Evolutionary conservation across 2,888 invertebrate genomes (phyloP).

Genomic region (Autographa pulchrina): DNA sequence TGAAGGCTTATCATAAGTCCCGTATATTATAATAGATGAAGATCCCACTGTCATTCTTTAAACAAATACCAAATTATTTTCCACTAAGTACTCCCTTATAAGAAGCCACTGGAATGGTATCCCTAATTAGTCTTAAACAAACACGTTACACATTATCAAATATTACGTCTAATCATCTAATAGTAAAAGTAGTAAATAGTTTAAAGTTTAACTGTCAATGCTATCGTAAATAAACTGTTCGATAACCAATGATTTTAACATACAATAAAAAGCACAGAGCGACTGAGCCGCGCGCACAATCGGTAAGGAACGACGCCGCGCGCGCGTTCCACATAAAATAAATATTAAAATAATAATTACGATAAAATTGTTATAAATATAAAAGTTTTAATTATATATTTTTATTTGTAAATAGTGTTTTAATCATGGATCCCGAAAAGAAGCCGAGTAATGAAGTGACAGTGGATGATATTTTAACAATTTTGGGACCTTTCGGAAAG

Average conservation of each 20-base stretch:
- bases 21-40: too few relatives aligned
- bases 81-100: too few relatives aligned
- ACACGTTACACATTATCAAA: conserved; percentile 9
- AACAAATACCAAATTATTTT: too few relatives aligned
- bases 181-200: conserved; percentile 36
- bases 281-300: conserved; percentile 71
- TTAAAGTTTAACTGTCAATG: conserved; percentile 34
- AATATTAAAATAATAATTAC: conserved; percentile 44
- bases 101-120: background rate
- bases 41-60: too few relatives aligned
- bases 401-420: conserved; percentile 35
- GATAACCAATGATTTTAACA: conserved; percentile 69
- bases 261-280: conserved; percentile 80
- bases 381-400: conserved; percentile 20
- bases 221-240: conserved; percentile 57
- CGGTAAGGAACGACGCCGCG: conserved; percentile 67
- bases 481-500: conserved; percentile 81
- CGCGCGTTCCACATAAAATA: conserved; percentile 65
- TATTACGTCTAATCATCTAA: conserved; percentile 20
- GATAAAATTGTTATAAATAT: conserved; percentile 45
- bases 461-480: conserved; percentile 83
- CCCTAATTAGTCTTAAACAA: background rate
- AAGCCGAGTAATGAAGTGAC: conserved; percentile 77
- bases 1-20: too few relatives aligned
- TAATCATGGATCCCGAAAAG: conserved; percentile 83